Conservation (phyloP, 2,888 invertebrate species). For the Lasioglossum leucozonium region DNA sequence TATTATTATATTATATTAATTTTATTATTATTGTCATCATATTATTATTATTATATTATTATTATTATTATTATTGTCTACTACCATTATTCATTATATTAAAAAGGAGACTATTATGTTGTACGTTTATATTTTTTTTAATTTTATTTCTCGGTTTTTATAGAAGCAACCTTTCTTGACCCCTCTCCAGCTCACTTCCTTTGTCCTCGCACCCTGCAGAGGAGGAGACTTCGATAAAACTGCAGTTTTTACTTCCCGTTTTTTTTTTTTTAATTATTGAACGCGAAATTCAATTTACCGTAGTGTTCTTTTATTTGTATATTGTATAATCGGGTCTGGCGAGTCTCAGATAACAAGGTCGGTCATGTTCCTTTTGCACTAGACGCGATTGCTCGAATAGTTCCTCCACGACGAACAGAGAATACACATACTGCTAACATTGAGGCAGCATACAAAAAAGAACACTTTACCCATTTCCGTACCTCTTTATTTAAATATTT, state of each 20-base stretch:
- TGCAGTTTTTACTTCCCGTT: not conserved
- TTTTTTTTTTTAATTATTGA: not conserved
- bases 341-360: not conserved
- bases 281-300: not conserved
- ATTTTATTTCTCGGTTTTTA: constrained; percentile 38
- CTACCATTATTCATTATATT: constrained; percentile 84
- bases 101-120: constrained; percentile 83
- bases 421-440: not conserved
- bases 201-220: not conserved
- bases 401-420: not conserved
- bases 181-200: not conserved
- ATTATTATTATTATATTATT: constrained; percentile 75
- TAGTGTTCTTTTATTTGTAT: not conserved
- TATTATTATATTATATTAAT: constrained; percentile 69
- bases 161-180: constrained; percentile 11
- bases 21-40: constrained; percentile 68
- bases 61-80: constrained; percentile 82
- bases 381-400: not conserved
- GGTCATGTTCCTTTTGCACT: not conserved
- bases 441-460: not conserved
- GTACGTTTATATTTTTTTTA: constrained; percentile 69
- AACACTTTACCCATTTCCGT: not conserved
- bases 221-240: not conserved
- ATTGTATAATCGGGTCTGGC: not conserved
- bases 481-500: not conserved